Conservation (phyloP, 64 coral and sea anemone genomes). For the Catalaphyllia jardinei region DNA sequence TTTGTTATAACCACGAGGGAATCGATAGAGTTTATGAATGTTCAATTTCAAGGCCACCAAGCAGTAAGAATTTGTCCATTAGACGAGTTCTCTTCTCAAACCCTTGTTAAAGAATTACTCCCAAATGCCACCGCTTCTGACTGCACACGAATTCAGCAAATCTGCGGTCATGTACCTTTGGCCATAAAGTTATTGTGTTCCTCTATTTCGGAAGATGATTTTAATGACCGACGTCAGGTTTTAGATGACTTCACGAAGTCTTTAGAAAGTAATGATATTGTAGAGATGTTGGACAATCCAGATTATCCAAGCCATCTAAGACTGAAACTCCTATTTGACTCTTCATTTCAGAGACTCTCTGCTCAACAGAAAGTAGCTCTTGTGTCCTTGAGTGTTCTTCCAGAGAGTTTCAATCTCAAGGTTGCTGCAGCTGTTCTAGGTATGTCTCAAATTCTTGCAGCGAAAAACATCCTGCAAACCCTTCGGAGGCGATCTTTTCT, state of each 20-base stretch:
- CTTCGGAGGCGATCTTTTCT: slow-evolving; percentile 18
- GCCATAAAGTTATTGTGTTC: slow-evolving; percentile 24
- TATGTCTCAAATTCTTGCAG: not conserved
- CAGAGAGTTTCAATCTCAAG: not conserved
- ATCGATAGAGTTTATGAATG: slow-evolving; percentile 18
- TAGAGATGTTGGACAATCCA: not conserved
- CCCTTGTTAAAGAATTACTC: not conserved
- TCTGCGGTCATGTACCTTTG: slow-evolving; percentile 6
- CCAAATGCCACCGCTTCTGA: not conserved
- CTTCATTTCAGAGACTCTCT: slow-evolving; percentile 16
- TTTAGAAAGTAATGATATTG: not conserved
- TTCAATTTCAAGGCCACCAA: not conserved
- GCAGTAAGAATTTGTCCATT: slow-evolving; percentile 6
- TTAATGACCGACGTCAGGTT: not conserved
- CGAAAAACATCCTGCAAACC: not conserved
- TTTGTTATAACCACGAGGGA: slow-evolving; percentile 2
- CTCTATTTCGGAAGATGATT: not conserved
- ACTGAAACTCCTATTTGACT: not conserved
- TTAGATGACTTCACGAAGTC: not conserved
- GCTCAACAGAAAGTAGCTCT: not conserved
- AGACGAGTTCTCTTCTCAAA: not conserved
- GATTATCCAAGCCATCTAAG: not conserved
- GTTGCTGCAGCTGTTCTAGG: slow-evolving; percentile 32
- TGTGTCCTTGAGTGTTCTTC: not conserved
- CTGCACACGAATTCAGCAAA: not conserved